These are phyloP conservation scores for Molossus alvarezi DNA, from an alignment of 2,797 vertebrate species.

Conservation along the genomic window DNA sequence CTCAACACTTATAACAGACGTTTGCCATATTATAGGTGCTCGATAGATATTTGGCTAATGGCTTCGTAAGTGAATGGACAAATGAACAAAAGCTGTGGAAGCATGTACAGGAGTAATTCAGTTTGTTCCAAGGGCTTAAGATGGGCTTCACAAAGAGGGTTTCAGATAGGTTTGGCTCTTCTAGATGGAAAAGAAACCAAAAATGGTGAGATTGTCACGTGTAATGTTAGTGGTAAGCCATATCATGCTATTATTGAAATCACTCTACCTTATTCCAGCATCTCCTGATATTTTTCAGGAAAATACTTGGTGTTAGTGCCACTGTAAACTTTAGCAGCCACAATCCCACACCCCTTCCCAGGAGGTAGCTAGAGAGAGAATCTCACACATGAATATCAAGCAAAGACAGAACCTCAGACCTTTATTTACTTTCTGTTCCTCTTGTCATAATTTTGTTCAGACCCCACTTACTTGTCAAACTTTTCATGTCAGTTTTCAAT, in stretches of 20 bases:
- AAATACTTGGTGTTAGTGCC: background rate
- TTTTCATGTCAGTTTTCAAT: too few species aligned
- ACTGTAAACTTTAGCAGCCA: background rate
- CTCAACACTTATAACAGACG: background rate
- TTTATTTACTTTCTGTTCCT: background rate
- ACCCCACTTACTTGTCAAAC: background rate
- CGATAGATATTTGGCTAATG: background rate
- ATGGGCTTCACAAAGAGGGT: background rate
- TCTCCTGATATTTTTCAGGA: background rate
- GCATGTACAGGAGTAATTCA: background rate
- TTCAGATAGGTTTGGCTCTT: background rate
- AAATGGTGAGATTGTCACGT: background rate
- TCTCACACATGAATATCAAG: background rate
- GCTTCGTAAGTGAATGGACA: background rate
- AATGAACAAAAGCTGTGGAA: background rate
- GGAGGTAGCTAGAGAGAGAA: background rate
- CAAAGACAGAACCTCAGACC: background rate
- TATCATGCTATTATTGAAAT: background rate
- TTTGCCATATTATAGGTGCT: background rate
- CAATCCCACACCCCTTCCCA: background rate
- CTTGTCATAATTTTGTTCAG: background rate
- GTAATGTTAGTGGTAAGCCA: background rate
- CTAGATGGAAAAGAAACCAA: background rate
- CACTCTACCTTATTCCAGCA: fast-evolving
- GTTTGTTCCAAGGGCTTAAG: background rate